These are phyloP conservation scores for Alectura lathami DNA, from an alignment of 2,113 vertebrate species.

Conservation along the genomic window DNA sequence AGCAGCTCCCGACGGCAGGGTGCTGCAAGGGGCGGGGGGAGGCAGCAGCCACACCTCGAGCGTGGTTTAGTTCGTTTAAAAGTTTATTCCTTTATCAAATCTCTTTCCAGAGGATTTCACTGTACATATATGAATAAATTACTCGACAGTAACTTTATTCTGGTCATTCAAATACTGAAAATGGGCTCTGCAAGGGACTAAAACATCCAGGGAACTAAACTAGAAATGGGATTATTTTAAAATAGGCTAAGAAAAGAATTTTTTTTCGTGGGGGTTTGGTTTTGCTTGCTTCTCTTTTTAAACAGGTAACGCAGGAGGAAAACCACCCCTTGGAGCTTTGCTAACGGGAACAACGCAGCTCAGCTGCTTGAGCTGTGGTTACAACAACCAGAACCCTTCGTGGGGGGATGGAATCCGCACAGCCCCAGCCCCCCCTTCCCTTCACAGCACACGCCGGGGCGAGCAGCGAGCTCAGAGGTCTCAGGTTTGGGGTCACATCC, in stretches of 20 bases:
- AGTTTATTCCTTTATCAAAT: conserved; percentile 36
- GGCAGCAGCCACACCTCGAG: too few relatives aligned
- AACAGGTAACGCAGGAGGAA: not conserved
- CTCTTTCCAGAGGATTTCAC: not conserved
- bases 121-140: conserved; percentile 48
- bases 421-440: not conserved
- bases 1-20: too few relatives aligned
- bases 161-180: conserved; percentile 23
- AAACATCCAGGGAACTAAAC: conserved; percentile 56
- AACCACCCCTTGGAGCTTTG: not conserved
- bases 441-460: not conserved
- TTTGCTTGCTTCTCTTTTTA: not conserved
- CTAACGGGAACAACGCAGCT: not conserved
- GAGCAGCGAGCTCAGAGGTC: not conserved
- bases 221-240: conserved; percentile 26
- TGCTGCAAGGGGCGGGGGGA: too few relatives aligned
- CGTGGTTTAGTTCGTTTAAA: not conserved
- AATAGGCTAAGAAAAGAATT: conserved; percentile 8
- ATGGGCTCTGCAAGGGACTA: conserved; percentile 17
- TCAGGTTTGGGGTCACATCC: not conserved
- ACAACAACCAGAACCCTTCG: not conserved
- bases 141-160: conserved; percentile 59
- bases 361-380: not conserved
- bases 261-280: not conserved
- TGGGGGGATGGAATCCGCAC: not conserved